Evolutionary conservation across 2,888 invertebrate genomes (phyloP).

Genomic region (Hoplodrina ambigua): DNA sequence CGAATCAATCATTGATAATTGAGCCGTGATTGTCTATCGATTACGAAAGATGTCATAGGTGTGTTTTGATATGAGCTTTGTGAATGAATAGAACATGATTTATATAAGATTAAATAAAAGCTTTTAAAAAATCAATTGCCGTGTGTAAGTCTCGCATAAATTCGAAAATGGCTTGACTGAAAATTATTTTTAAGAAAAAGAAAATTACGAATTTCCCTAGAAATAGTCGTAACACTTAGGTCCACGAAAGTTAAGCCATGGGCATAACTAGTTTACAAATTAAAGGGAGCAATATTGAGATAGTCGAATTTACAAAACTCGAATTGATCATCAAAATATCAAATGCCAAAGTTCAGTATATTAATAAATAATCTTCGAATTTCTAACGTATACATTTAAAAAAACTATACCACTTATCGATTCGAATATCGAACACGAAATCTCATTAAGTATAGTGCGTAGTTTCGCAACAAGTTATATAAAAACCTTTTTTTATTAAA

Average conservation of each 20-base stretch:
- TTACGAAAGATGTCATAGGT: not conserved
- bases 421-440: slow-evolving; percentile 40
- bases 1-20: slow-evolving; percentile 11
- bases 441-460: slow-evolving; percentile 42
- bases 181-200: too few relatives aligned
- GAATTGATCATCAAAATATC: slow-evolving; percentile 1
- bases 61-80: too few relatives aligned
- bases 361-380: not conserved
- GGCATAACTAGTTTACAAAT: too few relatives aligned
- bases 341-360: not conserved
- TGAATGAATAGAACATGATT: too few relatives aligned
- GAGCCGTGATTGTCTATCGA: not conserved
- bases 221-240: too few relatives aligned
- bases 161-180: too few relatives aligned
- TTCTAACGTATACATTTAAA: not conserved
- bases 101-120: too few relatives aligned
- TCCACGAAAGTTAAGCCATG: too few relatives aligned
- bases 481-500: slow-evolving; percentile 50
- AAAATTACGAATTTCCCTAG: too few relatives aligned
- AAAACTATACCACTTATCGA: slow-evolving; percentile 23
- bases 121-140: too few relatives aligned
- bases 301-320: not conserved
- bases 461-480: slow-evolving; percentile 40
- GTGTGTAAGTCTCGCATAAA: too few relatives aligned
- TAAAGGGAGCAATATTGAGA: not conserved